Conservation (phyloP, 2,113 vertebrate species). For the Tychaedon coryphoeus region DNA sequence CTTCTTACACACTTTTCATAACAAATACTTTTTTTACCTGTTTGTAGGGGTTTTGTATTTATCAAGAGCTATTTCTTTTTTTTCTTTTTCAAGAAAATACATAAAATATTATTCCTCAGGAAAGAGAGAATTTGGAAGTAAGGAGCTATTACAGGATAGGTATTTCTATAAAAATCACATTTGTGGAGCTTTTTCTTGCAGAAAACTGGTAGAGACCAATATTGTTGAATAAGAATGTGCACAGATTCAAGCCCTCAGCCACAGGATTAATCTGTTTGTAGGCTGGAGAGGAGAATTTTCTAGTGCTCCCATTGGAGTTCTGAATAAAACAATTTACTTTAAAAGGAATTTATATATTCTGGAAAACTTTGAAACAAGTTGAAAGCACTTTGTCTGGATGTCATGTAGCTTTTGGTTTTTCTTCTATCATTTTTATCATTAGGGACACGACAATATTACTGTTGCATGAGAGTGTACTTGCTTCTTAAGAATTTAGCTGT, state of each 20-base stretch:
- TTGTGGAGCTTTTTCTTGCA: not conserved
- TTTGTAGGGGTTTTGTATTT: not conserved
- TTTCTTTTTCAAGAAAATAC: not conserved
- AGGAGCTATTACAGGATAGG: not conserved
- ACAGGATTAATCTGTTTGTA: slow-evolving; percentile 64
- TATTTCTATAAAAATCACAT: not conserved
- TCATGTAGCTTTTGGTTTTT: slow-evolving; percentile 67
- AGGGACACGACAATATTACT: slow-evolving; percentile 57
- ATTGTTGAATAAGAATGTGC: slow-evolving; percentile 42
- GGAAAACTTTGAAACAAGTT: slow-evolving; percentile 74
- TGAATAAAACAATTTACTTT: slow-evolving; percentile 66
- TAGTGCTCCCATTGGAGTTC: slow-evolving; percentile 58
- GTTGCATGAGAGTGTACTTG: slow-evolving; percentile 37
- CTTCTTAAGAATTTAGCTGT: slow-evolving; percentile 56
- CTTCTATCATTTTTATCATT: slow-evolving; percentile 71
- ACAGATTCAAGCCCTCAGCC: slow-evolving; percentile 20
- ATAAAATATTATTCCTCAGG: not conserved
- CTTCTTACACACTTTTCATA: not conserved
- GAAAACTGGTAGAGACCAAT: not conserved
- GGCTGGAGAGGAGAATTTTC: slow-evolving; percentile 36
- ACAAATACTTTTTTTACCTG: not conserved
- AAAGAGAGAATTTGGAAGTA: not conserved
- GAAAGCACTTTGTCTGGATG: slow-evolving; percentile 71
- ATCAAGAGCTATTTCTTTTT: not conserved
- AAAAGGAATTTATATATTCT: slow-evolving; percentile 65